Conservation (phyloP, 2,797 vertebrate species). For the Leptatherina wallacei region DNA sequence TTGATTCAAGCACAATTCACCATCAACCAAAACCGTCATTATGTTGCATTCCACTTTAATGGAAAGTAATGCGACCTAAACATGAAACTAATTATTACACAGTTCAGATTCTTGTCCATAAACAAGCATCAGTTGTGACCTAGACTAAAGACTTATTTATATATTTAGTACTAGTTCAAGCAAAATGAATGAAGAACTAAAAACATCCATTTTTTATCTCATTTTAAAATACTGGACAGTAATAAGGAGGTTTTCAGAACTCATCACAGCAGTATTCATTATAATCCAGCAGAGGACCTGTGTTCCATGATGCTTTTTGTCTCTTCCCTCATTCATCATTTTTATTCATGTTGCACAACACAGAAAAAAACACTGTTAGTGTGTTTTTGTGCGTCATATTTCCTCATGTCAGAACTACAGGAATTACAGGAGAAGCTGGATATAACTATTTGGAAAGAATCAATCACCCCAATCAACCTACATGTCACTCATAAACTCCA, state of each 20-base stretch:
- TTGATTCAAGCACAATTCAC: neutral
- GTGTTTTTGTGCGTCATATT: too few relatives aligned
- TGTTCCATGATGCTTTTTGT: neutral
- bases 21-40: neutral
- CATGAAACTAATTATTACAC: neutral
- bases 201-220: neutral
- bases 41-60: neutral
- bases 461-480: neutral
- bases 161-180: neutral
- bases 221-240: neutral
- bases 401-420: neutral
- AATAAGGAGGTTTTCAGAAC: neutral
- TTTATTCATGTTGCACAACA: neutral
- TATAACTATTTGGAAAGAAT: neutral
- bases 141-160: neutral
- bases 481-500: too few relatives aligned
- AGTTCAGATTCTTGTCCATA: neutral
- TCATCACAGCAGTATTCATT: neutral
- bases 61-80: neutral
- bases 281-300: neutral
- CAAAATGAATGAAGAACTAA: neutral
- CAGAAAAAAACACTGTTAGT: neutral
- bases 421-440: neutral
- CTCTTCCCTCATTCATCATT: neutral
- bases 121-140: neutral